Conservation (phyloP, 1,140 invertebrate species). For the Pachyrhynchus sulphureomaculatus region DNA sequence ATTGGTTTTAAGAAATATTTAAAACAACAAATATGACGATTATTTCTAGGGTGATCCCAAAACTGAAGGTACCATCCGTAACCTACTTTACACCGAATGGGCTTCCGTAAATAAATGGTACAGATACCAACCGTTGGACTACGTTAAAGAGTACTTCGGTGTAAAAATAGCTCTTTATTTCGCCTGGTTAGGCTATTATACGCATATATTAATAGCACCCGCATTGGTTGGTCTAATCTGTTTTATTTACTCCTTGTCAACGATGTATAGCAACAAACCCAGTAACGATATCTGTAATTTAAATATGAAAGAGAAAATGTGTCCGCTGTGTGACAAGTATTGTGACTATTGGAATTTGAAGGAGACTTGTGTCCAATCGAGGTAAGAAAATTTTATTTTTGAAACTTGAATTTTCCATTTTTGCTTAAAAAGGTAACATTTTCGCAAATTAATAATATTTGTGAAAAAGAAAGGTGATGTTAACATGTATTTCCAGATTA, state of each 20-base stretch:
- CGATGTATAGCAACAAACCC: slow-evolving; percentile 69
- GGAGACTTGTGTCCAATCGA: slow-evolving; percentile 87
- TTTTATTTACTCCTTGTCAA: slow-evolving; percentile 78
- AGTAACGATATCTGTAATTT: slow-evolving; percentile 82
- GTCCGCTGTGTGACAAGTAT: slow-evolving; percentile 79
- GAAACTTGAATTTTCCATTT: no score
- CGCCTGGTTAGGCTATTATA: slow-evolving; percentile 97
- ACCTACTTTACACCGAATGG: slow-evolving; percentile 84
- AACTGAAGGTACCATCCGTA: slow-evolving; percentile 67
- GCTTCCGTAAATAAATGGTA: slow-evolving; percentile 77
- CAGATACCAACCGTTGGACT: slow-evolving; percentile 85
- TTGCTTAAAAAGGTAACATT: no score
- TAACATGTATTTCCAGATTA: no score
- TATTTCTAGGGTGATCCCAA: slow-evolving; percentile 70
- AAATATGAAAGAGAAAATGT: slow-evolving; percentile 68
- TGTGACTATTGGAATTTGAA: slow-evolving; percentile 87
- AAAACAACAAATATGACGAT: no score
- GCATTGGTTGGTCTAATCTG: slow-evolving; percentile 80
- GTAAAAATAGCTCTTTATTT: slow-evolving; percentile 93
- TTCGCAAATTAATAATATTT: no score
- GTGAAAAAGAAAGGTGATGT: no score
- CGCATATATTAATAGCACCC: slow-evolving; percentile 86
- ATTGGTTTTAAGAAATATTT: no score
- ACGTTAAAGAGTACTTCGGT: slow-evolving; percentile 89
- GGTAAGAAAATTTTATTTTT: no score